Base-by-base conservation (phyloP, 2,797 vertebrate species). In the Eutrigla gurnardus region DNA sequence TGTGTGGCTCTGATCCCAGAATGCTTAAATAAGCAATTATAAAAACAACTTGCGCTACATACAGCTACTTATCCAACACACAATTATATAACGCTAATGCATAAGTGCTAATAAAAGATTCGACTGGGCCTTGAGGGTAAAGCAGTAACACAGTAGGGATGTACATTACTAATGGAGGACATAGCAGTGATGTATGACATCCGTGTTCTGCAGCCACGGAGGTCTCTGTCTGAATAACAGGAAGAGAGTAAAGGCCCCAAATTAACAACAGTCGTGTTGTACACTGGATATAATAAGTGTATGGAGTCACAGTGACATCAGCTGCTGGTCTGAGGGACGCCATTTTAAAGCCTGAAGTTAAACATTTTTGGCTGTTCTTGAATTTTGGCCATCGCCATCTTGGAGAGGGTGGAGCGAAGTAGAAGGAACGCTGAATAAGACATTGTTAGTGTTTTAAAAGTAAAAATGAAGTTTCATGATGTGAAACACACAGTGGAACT, bases 1-100 rank as follows among this genome's bases (percentile, higher is more conserved):
- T 62, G 37, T 3, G 58, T 87, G 88, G 86, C 81, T 75, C 64
- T 55, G 60, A 83, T 86, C 88, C 82, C 74, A 79, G 77, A 87
- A 78, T 46, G 40, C 73, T 78, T 43, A 75, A 47, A 76, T 71
- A 57, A 70, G 81, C 70, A 85, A 83, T 89, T 86, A 84, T 78
- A 73, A 81, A 84, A 61, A 79, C n/a, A 75, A 85, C 67, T 81
- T 70, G 73, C 76, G 50, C 74, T 60, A 66, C 68, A 83, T 40
- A 42, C 65, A 33, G 50, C 46, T 58, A 67, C 65, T 73, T 62
- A 68, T 70, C 72, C 63, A 54, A 65, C 57, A 62, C 62, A 58
- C 66, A 73, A 73, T 80, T 66, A 72, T 88, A 84, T 81, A 71
- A 75, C 77, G 49, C 54, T 71, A 84, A 88, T 84, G 76, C 68